phyloP scores from a whole-genome alignment of 35 echinoderm and acorn worm species.

The Ophiothrix spiculata region DNA sequence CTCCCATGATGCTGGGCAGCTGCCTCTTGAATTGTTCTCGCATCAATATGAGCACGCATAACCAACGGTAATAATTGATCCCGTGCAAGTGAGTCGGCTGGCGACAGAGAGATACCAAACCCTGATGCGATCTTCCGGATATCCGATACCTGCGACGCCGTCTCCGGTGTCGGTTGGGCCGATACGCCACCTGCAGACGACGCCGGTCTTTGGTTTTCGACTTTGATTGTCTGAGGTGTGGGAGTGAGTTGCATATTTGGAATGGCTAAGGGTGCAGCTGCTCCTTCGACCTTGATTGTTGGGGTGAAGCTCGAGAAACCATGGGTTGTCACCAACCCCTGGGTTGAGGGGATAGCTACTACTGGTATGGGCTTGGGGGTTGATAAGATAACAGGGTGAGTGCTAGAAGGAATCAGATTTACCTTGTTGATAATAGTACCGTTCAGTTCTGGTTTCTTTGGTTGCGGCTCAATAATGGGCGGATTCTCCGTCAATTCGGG shows the following conservation, averaged over 20 bases:
- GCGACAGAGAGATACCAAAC: slow-evolving; percentile 39
- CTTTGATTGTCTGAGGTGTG: not conserved
- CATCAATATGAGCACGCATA: too few species aligned
- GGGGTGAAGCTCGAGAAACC: not conserved
- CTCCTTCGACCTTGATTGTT: not conserved
- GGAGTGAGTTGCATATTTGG: not conserved
- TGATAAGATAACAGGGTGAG: not conserved
- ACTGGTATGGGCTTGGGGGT: not conserved
- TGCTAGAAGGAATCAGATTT: not conserved
- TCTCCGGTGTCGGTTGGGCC: not conserved
- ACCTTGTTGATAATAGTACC: not conserved
- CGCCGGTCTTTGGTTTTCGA: not conserved
- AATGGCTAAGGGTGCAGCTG: not conserved
- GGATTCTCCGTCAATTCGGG: not conserved
- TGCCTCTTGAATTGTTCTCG: too few species aligned
- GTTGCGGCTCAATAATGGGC: not conserved
- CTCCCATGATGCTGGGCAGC: too few species aligned
- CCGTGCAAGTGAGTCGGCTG: not conserved
- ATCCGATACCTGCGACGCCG: slow-evolving; percentile 36
- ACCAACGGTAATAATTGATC: too few species aligned
- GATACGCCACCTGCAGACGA: not conserved
- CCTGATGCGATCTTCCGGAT: slow-evolving; percentile 55
- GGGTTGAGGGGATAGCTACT: not conserved
- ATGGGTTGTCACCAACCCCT: not conserved
- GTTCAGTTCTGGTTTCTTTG: not conserved